These are phyloP conservation scores for Branchellion lobata DNA, from an alignment of 2,888 invertebrate species.

Conservation along the genomic window DNA sequence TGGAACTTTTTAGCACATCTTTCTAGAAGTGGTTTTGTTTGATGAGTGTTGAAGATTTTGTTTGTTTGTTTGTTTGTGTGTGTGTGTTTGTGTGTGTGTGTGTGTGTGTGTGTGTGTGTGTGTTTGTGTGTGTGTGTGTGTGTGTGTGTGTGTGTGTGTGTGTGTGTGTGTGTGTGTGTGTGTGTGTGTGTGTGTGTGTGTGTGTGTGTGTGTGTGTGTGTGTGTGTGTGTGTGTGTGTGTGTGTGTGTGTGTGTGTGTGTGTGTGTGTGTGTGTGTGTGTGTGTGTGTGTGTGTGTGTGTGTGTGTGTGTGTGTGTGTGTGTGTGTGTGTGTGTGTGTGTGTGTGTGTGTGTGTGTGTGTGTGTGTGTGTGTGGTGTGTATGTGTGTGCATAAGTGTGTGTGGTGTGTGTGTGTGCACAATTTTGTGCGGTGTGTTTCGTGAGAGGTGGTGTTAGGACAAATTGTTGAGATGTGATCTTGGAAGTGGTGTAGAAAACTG, in stretches of 20 bases:
- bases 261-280: constrained; percentile 2
- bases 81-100: constrained; percentile 13
- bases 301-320: constrained; percentile 7
- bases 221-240: constrained; percentile 21
- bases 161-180: constrained; percentile 19
- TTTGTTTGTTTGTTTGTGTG: not conserved
- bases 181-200: constrained; percentile 19
- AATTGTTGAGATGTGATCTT: too few species aligned
- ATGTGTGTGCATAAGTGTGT: not conserved
- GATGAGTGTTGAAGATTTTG: too few species aligned
- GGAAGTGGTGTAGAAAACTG: too few species aligned
- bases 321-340: not conserved
- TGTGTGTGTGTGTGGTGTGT: not conserved
- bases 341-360: constrained; percentile 15
- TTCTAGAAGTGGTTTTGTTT: too few species aligned
- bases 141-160: constrained; percentile 27
- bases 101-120: constrained; percentile 22
- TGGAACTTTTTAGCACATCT: too few species aligned
- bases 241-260: not conserved
- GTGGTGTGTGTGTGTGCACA: too few species aligned
- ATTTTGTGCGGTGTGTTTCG: too few species aligned
- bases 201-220: constrained; percentile 5
- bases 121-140: constrained; percentile 30
- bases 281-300: constrained; percentile 1
- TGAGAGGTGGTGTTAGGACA: too few species aligned